Conservation (phyloP, 2,888 invertebrate species). For the Cephus runcator region DNA sequence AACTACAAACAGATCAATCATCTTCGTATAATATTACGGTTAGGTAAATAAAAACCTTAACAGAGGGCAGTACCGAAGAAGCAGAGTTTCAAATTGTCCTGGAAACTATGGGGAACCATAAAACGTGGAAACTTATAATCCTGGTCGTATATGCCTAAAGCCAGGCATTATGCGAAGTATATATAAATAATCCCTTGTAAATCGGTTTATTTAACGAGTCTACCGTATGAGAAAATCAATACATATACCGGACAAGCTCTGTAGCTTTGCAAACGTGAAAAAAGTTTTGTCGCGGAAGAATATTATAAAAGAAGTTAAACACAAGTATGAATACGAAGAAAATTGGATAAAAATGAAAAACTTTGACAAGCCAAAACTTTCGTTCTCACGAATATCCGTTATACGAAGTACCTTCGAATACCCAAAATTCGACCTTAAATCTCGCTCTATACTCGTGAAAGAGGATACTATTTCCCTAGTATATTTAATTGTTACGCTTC, state of each 20-base stretch:
- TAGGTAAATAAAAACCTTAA: background rate
- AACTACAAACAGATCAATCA: background rate
- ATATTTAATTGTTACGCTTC: background rate
- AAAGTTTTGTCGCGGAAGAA: background rate
- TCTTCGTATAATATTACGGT: background rate
- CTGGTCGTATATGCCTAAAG: background rate
- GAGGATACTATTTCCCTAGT: background rate
- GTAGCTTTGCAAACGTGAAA: background rate
- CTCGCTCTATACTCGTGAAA: background rate
- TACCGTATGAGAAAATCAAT: background rate
- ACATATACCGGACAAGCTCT: background rate
- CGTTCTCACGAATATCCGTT: background rate
- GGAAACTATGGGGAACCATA: background rate
- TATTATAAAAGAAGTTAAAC: background rate
- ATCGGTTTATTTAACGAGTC: background rate
- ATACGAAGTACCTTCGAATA: background rate
- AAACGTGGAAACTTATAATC: background rate
- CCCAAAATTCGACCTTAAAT: background rate
- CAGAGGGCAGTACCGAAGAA: background rate
- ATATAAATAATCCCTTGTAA: background rate
- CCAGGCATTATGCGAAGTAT: background rate
- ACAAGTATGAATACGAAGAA: background rate
- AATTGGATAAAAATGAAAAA: background rate
- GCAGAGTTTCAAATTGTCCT: background rate
- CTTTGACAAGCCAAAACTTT: background rate